Evolutionary conservation across 2,888 invertebrate genomes (phyloP).

Genomic region (Lasioglossum morio): DNA sequence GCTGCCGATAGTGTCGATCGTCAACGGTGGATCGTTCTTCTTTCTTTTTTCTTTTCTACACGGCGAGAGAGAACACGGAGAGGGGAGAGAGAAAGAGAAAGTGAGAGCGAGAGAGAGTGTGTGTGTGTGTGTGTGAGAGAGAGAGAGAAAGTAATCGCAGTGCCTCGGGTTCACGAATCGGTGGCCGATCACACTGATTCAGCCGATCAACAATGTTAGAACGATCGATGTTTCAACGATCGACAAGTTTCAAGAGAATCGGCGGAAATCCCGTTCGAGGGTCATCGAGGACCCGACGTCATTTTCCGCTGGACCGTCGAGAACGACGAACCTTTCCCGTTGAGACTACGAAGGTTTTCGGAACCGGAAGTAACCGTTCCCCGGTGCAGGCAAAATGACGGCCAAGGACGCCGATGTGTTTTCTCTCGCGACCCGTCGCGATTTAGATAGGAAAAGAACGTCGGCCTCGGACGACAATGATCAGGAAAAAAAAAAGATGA

Average conservation of each 20-base stretch:
- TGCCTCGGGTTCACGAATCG: conserved; percentile 59
- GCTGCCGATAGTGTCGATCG: conserved; percentile 66
- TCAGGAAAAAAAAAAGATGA: background rate
- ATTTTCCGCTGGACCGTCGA: background rate
- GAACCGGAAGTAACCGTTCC: background rate
- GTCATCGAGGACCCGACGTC: background rate
- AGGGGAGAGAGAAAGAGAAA: background rate
- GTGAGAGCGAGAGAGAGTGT: background rate
- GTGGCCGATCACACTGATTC: conserved; percentile 23
- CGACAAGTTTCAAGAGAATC: background rate
- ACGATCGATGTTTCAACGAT: background rate
- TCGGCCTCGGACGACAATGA: conserved; percentile 25
- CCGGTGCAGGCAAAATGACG: background rate
- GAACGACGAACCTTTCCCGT: background rate
- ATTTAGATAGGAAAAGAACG: conserved; percentile 26
- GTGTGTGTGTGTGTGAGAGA: background rate
- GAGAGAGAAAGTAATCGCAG: conserved; percentile 52
- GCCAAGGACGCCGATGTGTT: conserved; percentile 15
- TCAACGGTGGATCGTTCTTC: conserved; percentile 76
- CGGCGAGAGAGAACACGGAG: conserved; percentile 11
- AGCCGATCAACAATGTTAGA: conserved; percentile 6
- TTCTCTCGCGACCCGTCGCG: conserved; percentile 45
- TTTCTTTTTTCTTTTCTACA: conserved; percentile 32
- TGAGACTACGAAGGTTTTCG: conserved; percentile 1
- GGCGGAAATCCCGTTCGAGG: background rate